phyloP scores from a whole-genome alignment of 2,797 vertebrate genomes.

The Muscicapa striata region DNA sequence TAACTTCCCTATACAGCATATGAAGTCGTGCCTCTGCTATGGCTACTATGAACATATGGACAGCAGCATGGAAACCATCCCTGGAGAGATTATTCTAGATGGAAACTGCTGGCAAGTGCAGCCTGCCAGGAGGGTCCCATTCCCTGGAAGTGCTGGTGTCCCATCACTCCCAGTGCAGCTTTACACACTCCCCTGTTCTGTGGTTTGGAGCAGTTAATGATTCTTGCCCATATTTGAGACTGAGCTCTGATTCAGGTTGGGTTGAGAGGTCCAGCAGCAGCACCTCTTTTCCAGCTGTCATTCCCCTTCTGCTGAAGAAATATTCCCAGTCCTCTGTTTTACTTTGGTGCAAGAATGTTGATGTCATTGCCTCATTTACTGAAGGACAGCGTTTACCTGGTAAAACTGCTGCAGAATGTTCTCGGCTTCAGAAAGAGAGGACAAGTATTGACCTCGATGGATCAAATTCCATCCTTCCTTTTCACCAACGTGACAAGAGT shows the following conservation, averaged over 20 bases:
- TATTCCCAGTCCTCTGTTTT: background rate
- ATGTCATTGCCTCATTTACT: background rate
- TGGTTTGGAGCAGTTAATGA: background rate
- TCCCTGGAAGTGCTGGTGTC: background rate
- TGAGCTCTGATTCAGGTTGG: background rate
- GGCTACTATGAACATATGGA: background rate
- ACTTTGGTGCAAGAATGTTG: accelerated
- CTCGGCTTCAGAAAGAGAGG: background rate
- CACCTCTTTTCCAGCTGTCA: background rate
- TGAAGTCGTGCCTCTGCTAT: background rate
- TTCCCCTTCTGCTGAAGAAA: background rate
- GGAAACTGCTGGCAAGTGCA: background rate
- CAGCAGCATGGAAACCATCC: background rate
- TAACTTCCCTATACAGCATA: background rate
- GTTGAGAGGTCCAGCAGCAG: background rate
- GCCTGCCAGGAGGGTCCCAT: background rate
- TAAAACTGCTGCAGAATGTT: background rate
- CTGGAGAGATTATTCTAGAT: background rate
- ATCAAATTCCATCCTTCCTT: background rate
- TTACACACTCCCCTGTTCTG: accelerated
- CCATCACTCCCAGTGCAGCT: background rate
- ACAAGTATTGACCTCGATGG: background rate
- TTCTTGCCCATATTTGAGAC: background rate
- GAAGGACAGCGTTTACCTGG: background rate
- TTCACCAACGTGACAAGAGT: background rate